phyloP scores from a whole-genome alignment of 30 jellyfish, hydroid and myxozoan genomes.

The Aurelia aurita region DNA sequence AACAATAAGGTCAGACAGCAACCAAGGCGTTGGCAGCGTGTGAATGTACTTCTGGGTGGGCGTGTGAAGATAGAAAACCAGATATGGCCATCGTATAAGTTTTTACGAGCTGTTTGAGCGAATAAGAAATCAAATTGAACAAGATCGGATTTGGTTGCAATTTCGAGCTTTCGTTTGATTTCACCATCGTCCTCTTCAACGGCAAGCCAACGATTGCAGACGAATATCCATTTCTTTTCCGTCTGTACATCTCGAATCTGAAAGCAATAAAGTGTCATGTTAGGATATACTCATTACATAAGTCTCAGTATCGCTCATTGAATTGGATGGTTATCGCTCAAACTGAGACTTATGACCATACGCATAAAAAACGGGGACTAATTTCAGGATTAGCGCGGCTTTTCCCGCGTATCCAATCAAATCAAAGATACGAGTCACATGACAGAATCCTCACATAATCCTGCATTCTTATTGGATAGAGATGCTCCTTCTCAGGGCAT shows the following conservation, averaged over 20 bases:
- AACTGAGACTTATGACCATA: no score
- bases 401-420: no score
- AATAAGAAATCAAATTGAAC: slow-evolving; percentile 85
- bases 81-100: slow-evolving; percentile 93
- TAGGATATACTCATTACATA: no score
- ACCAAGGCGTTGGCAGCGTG: slow-evolving; percentile 91
- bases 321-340: no score
- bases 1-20: slow-evolving; percentile 87
- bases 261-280: no score
- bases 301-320: no score
- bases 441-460: no score
- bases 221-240: slow-evolving; percentile 69
- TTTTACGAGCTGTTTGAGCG: slow-evolving; percentile 87
- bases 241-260: slow-evolving; percentile 80
- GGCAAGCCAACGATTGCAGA: slow-evolving; percentile 96
- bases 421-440: no score
- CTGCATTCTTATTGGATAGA: no score
- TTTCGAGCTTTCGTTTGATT: slow-evolving; percentile 73
- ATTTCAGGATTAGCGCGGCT: no score
- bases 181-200: slow-evolving; percentile 99
- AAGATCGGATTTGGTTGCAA: slow-evolving; percentile 85
- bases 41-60: slow-evolving; percentile 93
- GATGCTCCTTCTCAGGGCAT: no score
- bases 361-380: no score
- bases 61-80: slow-evolving; percentile 96